Base-by-base conservation (phyloP, 1,140 invertebrate genomes). In the Zaprionus camerounensis region DNA sequence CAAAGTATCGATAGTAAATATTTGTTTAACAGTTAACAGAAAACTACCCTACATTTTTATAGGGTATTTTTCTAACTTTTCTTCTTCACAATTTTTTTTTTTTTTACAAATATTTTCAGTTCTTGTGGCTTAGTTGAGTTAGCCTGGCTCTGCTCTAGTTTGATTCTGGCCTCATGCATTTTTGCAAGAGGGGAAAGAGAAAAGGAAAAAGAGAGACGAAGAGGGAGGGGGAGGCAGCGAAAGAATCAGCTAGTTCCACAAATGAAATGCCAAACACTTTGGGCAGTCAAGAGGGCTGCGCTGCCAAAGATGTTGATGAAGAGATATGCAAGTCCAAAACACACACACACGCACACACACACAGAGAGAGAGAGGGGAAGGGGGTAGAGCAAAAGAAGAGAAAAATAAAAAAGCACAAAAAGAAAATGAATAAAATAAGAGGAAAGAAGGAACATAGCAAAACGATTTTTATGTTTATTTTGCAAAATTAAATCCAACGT, bases 401-500 rank as follows among this genome's bases (percentile, higher is more conserved):
- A 36, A 15, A 51, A 58, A 58, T 49, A 9, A 51, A 15, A 58
- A 44, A 46, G 41, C 44, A 31, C 57, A 61, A 46, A n/a, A 17
- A 51, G 12, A 36, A 17, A 24, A 24, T 34, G 2, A 17, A 28
- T 34, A 36, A 20, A 28, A 17, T 38, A 56, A 41, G 11, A 55
- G 15, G 22, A 20, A 44, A 13, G 31, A 1, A 38, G 12, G 63
- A 24, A 69, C 46, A 65, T 71, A 49, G 58, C 51, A 78, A 61
- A 65, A 78, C 62, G 65, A 53, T 78, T 78, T 83, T 88, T 90
- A 68, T 88, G 84, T 88, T 88, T 88, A 88, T 84, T 88, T 88
- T 88, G 85, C 84, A 88, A 88, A 88, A 88, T 88, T 81, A 88
- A 88, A 88, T 88, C 84, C 84, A 84, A 84, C 84, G 84, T 90